Conservation (phyloP, 2,888 invertebrate genomes). For the Myopa testacea region DNA sequence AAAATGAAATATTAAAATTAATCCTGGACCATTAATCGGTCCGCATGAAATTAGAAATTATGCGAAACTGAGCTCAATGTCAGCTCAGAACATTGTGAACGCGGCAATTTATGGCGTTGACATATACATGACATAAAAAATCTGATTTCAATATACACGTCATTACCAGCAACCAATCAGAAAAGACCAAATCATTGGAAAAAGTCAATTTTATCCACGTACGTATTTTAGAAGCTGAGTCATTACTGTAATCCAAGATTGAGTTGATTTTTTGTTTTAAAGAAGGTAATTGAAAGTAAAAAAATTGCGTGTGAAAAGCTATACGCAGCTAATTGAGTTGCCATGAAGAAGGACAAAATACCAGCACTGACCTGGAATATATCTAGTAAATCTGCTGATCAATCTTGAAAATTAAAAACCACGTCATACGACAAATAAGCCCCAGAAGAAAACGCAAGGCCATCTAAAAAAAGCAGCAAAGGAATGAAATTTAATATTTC, state of each 20-base stretch:
- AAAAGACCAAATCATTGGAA: conserved; percentile 41
- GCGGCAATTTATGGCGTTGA: too few relatives aligned
- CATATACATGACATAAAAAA: too few relatives aligned
- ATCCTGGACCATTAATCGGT: too few relatives aligned
- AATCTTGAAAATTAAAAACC: conserved; percentile 9
- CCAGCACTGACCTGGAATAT: conserved; percentile 30
- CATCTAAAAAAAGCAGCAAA: conserved; percentile 20
- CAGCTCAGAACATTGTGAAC: too few relatives aligned
- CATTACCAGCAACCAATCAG: conserved; percentile 41
- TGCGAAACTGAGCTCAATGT: too few relatives aligned
- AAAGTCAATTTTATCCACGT: conserved; percentile 24
- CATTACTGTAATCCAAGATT: background rate
- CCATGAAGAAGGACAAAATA: conserved; percentile 55
- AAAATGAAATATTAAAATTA: too few relatives aligned
- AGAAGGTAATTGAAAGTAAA: background rate
- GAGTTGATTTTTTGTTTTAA: too few relatives aligned
- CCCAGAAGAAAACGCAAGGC: conserved; percentile 38
- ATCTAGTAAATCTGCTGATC: conserved; percentile 43
- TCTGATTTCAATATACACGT: background rate
- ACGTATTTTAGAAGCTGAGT: conserved; percentile 16
- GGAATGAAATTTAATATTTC: conserved; percentile 19
- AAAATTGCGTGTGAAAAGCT: conserved; percentile 54
- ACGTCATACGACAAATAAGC: conserved; percentile 39
- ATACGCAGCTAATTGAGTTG: conserved; percentile 46
- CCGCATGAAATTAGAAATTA: too few relatives aligned